Base-by-base conservation (phyloP, 2,113 vertebrate genomes). In the Ammospiza caudacuta region DNA sequence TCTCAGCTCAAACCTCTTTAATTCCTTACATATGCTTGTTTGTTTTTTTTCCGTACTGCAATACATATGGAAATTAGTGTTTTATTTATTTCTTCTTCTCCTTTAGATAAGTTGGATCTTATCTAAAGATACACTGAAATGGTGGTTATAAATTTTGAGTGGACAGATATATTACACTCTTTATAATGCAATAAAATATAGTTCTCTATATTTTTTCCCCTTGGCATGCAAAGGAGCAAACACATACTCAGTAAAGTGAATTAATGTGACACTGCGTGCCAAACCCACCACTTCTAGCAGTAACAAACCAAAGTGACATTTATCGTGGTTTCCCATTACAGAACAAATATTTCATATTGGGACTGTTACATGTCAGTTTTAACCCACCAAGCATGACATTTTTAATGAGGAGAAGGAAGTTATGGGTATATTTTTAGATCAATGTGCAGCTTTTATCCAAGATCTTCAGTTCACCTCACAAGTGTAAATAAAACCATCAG, bases 11-110 rank as follows among this genome's bases (percentile, higher is more conserved):
- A 58, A 37, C 4, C 19, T 55, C 64, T 92, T 77, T 47, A 86
- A 77, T 29, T 17, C 33, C 7, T 25, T 35, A 21, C 1, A 1
- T 17, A 0, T 61, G 5, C 25, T 1, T 59, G 7, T 24, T 11
- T 37, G 3, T 3, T 47, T 25, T 19, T 29, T 29, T 57, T 33
- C 22, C 49, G 62, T 70, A 17, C 43, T 43, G 7, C 15, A 70
- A 47, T 21, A 59, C 52, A 63, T 14, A 35, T 17, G 9, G 35
- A 90, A 69, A 83, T 86, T 3, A 52, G 59, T 88, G 47, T 24
- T 87, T 74, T 69, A 43, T 25, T 59, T 87, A 3, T 9, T 66
- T 88, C 84, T 86, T 52, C 37, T 44, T 85, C 31, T 84, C 54
- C 44, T 59, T 92, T 80, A 62, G 44, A 3, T 39, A 69, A 66